Evolutionary conservation across 2,888 invertebrate species (phyloP).

Genomic region (Meteorus colon): DNA sequence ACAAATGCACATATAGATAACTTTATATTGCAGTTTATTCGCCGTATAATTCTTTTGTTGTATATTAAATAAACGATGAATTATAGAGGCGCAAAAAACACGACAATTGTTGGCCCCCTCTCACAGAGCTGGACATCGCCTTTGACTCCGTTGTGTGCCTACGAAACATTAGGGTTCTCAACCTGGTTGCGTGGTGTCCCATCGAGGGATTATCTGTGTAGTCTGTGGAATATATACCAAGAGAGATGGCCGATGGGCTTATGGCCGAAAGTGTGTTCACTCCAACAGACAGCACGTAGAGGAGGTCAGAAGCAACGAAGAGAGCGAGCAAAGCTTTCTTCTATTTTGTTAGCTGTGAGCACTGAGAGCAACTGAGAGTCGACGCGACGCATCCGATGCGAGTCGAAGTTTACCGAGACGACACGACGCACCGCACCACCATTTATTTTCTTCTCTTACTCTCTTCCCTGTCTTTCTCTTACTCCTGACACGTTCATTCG

Average conservation of each 20-base stretch:
- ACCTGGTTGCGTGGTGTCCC: conserved; percentile 37
- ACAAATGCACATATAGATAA: not conserved
- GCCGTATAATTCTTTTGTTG: conserved; percentile 17
- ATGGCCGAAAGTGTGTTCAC: not conserved
- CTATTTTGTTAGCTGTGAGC: not conserved
- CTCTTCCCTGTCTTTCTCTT: conserved; percentile 13
- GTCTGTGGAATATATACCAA: not conserved
- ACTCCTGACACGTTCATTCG: not conserved
- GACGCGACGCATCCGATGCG: conserved; percentile 17
- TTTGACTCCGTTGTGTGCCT: conserved; percentile 54
- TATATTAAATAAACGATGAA: conserved; percentile 23
- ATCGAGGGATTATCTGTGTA: not conserved
- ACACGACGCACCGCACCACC: conserved; percentile 32
- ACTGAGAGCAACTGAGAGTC: conserved; percentile 6
- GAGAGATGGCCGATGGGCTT: not conserved
- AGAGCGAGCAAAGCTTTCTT: not conserved
- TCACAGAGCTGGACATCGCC: conserved; percentile 61
- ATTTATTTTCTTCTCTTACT: conserved; percentile 11
- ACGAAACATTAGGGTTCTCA: conserved; percentile 62
- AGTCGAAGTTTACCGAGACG: conserved; percentile 27
- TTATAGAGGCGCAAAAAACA: conserved; percentile 50
- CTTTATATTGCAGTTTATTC: conserved; percentile 13
- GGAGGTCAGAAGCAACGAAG: not conserved
- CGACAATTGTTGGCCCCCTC: conserved; percentile 56
- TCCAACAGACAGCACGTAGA: not conserved